These are phyloP conservation scores for Cataglyphis rosenhaueri DNA, from an alignment of 2,888 invertebrate genomes.

Conservation along the genomic window DNA sequence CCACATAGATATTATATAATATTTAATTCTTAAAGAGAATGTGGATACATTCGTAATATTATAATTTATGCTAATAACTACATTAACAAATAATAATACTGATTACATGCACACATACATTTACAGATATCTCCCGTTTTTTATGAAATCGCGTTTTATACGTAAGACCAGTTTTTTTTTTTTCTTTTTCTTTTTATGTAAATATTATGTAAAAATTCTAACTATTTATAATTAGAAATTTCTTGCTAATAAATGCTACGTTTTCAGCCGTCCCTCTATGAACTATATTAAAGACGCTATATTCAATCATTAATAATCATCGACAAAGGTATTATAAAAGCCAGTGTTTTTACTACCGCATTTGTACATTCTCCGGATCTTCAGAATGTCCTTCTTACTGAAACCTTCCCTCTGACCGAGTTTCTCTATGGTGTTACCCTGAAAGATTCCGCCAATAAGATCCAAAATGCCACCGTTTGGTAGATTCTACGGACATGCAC, in stretches of 20 bases:
- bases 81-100: slow-evolving; percentile 6
- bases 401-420: slow-evolving; percentile 92
- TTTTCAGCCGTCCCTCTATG: background rate
- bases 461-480: slow-evolving; percentile 72
- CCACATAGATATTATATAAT: background rate
- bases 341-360: slow-evolving; percentile 85
- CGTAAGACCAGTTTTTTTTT: background rate
- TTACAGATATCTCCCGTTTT: background rate
- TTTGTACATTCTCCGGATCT: slow-evolving; percentile 92
- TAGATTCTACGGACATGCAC: slow-evolving; percentile 54
- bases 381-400: slow-evolving; percentile 90
- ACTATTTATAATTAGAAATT: background rate
- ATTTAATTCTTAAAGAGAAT: background rate
- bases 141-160: background rate
- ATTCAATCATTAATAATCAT: background rate
- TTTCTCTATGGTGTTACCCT: slow-evolving; percentile 60
- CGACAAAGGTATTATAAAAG: background rate
- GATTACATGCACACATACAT: background rate
- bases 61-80: background rate
- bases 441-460: slow-evolving; percentile 73
- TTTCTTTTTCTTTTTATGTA: background rate
- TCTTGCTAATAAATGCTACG: background rate
- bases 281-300: background rate
- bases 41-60: background rate
- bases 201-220: background rate